Evolutionary conservation across 2,888 invertebrate genomes (phyloP), one percentile per base, ranked within the genome.

Genomic region (Drymonia ruficornis): DNA sequence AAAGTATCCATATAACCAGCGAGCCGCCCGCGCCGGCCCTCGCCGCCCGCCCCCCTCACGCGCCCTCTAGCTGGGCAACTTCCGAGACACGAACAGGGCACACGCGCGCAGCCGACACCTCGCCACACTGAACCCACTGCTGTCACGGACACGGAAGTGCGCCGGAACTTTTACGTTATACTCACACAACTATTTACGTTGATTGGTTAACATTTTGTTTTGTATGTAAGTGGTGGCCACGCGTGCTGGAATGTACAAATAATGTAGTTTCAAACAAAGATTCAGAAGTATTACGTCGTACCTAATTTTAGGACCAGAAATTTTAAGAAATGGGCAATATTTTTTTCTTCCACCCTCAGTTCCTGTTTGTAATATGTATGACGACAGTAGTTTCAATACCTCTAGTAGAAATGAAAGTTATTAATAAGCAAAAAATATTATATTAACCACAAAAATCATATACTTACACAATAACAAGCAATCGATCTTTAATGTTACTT

Each of bases 131-230:
- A 31, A 38, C 34, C 19, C 16, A 19, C 18, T 8, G 42, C 42
- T 11, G 55, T 60, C 54, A 50, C 31, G 28, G 28, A 52, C 44
- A 31, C 36, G 61, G 67, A 74, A 76, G 60, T 60, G 60, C 56
- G 53, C 50, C 46, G 55, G 62, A 76, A 72, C 69, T 74, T 72
- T 67, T 68, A 61, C 58, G 63, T 69, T 61, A 63, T 64, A 65
- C 71, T n/a, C n/a, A 67, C 65, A 55, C 55, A 63, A 59, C 19
- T 47, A 23, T 50, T 56, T 52, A 2, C 65, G 59, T 63, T 63
- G 67, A 65, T 70, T 60, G 61, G 68, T 65, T 61, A 72, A 69
- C 58, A 68, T 34, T 45, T 49, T 31, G 45, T 31, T 51, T 53
- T 59, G 46, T 36, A 51, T 29, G 45, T 15, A 46, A 36, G 12